These are phyloP conservation scores for Heptranchias perlo DNA, from an alignment of 2,113 vertebrate genomes.

Conservation along the genomic window DNA sequence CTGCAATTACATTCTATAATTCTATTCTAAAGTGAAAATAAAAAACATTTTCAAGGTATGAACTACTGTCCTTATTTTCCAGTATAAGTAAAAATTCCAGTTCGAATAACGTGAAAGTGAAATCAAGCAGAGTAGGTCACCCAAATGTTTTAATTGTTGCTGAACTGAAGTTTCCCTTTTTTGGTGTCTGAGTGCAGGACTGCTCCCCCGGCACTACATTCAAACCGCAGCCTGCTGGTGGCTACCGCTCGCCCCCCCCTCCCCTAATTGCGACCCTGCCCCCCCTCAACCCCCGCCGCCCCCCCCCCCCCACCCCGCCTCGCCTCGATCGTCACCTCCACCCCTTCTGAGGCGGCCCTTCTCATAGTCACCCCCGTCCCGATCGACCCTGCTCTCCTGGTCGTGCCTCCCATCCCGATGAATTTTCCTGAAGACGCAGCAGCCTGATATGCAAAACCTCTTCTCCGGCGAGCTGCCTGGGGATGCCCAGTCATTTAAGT, in stretches of 20 bases:
- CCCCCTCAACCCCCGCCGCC: neutral
- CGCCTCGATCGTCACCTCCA: neutral
- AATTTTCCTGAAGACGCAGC: neutral
- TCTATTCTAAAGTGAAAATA: neutral
- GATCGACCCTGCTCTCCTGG: too few species aligned
- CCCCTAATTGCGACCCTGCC: too few species aligned
- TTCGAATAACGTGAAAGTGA: neutral
- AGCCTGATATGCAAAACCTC: neutral
- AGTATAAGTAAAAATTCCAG: neutral
- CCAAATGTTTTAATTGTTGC: neutral
- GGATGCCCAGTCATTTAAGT: too few species aligned
- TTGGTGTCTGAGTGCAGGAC: neutral
- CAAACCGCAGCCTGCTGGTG: neutral
- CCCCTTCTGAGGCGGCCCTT: neutral
- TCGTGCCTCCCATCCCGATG: neutral
- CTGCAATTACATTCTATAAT: neutral
- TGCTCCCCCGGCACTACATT: neutral
- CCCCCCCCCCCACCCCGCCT: too few species aligned
- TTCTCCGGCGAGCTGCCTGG: neutral
- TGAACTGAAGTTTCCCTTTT: neutral
- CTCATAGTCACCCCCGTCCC: neutral
- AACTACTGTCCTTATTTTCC: neutral
- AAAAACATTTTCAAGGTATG: neutral
- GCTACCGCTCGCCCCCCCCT: neutral
- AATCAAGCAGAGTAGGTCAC: neutral